Evolutionary conservation across 1,140 invertebrate genomes (phyloP), one percentile per base, ranked within the genome.

Genomic region (Procambarus clarkii): DNA sequence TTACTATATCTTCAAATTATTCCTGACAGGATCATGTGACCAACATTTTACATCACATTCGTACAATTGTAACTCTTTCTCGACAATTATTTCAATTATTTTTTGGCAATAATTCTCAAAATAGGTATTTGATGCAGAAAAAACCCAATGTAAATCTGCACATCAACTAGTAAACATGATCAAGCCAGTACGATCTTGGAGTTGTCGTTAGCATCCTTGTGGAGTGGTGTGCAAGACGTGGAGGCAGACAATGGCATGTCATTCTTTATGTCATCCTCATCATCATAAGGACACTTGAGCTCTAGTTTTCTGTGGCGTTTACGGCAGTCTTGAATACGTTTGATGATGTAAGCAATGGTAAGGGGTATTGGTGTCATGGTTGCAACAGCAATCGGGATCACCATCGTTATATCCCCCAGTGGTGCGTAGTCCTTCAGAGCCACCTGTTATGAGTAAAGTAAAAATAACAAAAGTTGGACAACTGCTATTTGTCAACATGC

Each of bases 301-400:
- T 88, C 79, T 13, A 64, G 9, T n/a, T 7, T 69, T 0, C 4
- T 44, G 24, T 24, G 9, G 54, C 71, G 54, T 18, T n/a, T 44
- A 8, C 71, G 71, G 58, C 82, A 91, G 18, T 82, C 64, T 34
- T 50, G 50, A 4, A 92, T 76, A 8, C 82, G 81, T 15, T 77
- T 78, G 74, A 80, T 48, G 81, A 93, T 86, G 86, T 91, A 93
- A 21, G 85, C 84, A 21, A 92, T 81, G 24, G 95, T 86, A 92
- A 99, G 95, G 0, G 98, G 98, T 48, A 99, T 93, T 34, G 98
- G 98, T 1, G 98, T 99, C 97, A 99, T 98, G 58, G 98, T 97
- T 21, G 98, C 98, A 48, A 97, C 97, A 4, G 97, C 96, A 0
- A 99, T 97, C 15, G 98, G 98, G 81, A 98, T 95, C 92, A 98